These are phyloP conservation scores for Ernsta delagoae DNA, from an alignment of 2,888 invertebrate species.

Conservation along the genomic window DNA sequence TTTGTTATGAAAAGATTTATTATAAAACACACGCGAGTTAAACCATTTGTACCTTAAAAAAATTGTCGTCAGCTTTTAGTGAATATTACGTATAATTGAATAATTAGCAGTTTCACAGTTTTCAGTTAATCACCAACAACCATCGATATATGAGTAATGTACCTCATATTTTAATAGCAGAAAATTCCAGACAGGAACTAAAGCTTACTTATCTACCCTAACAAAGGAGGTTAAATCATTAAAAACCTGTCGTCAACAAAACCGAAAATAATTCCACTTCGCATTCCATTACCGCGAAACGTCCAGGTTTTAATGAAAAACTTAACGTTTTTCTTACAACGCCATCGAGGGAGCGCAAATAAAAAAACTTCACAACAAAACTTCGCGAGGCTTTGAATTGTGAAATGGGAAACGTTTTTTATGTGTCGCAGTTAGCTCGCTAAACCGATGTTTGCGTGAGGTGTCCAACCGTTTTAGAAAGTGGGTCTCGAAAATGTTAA, in stretches of 20 bases:
- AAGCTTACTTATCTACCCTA: neutral
- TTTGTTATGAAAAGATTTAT: too few species aligned
- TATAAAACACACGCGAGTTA: too few species aligned
- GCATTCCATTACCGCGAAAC: neutral
- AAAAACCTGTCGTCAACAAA: neutral
- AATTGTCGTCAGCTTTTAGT: too few species aligned
- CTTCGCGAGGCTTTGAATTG: conserved; percentile 14
- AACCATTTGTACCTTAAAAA: too few species aligned
- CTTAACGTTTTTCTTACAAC: conserved; percentile 15
- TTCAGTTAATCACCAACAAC: too few species aligned
- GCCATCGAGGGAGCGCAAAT: conserved; percentile 13
- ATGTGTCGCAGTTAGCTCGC: neutral
- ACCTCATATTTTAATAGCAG: neutral
- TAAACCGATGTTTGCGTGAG: neutral
- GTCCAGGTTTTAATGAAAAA: conserved; percentile 12
- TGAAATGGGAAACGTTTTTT: conserved; percentile 17
- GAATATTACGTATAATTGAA: too few species aligned
- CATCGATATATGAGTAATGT: too few species aligned
- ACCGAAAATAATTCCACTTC: neutral
- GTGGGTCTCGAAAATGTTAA: too few species aligned
- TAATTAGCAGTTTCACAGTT: too few species aligned
- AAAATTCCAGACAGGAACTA: neutral
- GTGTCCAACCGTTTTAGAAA: neutral
- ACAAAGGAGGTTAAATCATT: neutral
- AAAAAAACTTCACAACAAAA: conserved; percentile 18